Evolutionary conservation across 1,140 invertebrate genomes (phyloP), one percentile per base, ranked within the genome.

Genomic region (Vollenhovia emeryi): DNA sequence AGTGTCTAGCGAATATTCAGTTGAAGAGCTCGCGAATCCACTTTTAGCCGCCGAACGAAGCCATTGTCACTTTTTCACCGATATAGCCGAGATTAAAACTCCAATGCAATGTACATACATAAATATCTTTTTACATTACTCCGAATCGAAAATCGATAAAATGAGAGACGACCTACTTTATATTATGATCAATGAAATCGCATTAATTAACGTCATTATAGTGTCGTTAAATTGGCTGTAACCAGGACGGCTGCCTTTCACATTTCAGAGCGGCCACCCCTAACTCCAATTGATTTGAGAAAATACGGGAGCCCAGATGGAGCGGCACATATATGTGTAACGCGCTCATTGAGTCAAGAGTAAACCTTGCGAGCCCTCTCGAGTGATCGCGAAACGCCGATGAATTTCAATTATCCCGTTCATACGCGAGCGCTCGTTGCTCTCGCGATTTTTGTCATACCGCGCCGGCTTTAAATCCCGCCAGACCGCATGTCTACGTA

Each of bases 351-450:
- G 40, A 36, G 11, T n/a, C 40, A 48, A 62, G 48, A 68, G 24
- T 59, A 30, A 74, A 84, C 48, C 62, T 64, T 45, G 18, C 69
- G 48, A 59, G 59, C 69, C 50, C 48, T 57, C 30, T 45, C 13
- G 3, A n/a, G 27, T 36, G 15, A 57, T 71, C 52, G 36, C 55
- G 57, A 64, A 59, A 59, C 21, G n/a, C 13, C 79, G 55, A 85
- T 91, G 85, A 90, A 90, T 87, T 75, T 69, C 89, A 82, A 79
- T 91, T 89, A 91, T 45, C 55, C 13, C 59, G 24, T 82, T 84
- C 21, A 33, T 36, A 13, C 43, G 36, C 45, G 45, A 33, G 55
- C 85, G 30, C 69, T 79, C 30, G 60, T 62, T 57, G 24, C 36
- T n/a, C 36, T n/a, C 43, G 62, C 36, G n/a, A 82, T 73, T 64